These are phyloP conservation scores for Triplophysa bombifrons DNA, from an alignment of 2,797 vertebrate genomes.

Conservation along the genomic window DNA sequence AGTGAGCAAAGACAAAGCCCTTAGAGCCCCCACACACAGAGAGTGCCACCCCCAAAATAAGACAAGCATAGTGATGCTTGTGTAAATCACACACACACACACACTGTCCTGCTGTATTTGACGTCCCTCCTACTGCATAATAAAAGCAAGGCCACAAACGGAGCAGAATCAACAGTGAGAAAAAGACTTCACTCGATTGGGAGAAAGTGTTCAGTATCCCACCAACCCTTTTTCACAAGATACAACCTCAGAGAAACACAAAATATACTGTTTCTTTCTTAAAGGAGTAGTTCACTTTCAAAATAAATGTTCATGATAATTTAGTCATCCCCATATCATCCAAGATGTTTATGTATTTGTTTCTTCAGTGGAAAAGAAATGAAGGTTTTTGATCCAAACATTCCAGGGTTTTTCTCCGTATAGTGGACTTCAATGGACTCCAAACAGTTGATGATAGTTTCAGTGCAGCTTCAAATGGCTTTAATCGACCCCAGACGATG, in stretches of 20 bases:
- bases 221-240: neutral
- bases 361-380: too few species aligned
- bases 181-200: neutral
- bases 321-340: too few species aligned
- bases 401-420: too few species aligned
- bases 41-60: conserved; percentile 46
- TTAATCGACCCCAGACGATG: too few species aligned
- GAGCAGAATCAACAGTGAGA: conserved; percentile 21
- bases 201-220: too few species aligned
- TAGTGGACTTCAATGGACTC: too few species aligned
- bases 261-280: neutral
- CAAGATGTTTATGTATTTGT: too few species aligned
- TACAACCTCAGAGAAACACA: neutral
- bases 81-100: conserved; percentile 61
- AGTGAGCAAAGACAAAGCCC: conserved; percentile 73
- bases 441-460: too few species aligned
- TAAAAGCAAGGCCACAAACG: conserved; percentile 34
- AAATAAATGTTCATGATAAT: too few species aligned
- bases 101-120: conserved; percentile 21
- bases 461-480: too few species aligned
- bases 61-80: conserved; percentile 61
- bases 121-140: conserved; percentile 31
- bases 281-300: too few species aligned
- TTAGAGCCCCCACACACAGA: conserved; percentile 62
- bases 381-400: too few species aligned